Percentiles rank a stretch among this genome's conserved stretches.
Conservation (phyloP, 2,113 vertebrate species). For the Vireo altiloquus region DNA sequence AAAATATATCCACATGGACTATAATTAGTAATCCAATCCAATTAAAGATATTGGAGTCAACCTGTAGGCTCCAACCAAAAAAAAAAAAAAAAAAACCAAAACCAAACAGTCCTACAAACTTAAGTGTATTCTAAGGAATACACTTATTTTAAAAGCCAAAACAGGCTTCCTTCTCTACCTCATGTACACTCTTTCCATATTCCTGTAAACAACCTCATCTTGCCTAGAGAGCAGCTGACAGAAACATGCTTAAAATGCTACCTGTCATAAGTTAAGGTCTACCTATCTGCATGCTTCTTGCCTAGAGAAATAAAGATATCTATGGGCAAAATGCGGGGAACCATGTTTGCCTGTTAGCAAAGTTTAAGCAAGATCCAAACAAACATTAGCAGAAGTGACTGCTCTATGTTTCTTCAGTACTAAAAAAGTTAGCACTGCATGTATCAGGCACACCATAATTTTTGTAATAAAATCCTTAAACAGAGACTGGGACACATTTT, state of each 20-base stretch:
- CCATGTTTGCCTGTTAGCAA: neutral
- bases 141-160: neutral
- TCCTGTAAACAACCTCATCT: neutral
- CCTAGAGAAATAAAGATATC: neutral
- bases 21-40: constrained; percentile 58
- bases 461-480: neutral
- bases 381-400: neutral
- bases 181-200: neutral
- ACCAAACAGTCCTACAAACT: neutral
- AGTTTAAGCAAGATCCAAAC: neutral
- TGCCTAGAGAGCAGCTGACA: neutral
- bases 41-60: constrained; percentile 49
- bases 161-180: neutral
- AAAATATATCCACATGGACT: neutral
- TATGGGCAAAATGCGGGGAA: neutral
- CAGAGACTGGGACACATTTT: neutral
- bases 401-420: neutral
- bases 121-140: neutral
- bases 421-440: neutral
- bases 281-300: neutral
- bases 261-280: neutral
- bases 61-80: neutral
- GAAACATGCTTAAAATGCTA: neutral
- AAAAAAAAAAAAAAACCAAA: neutral
- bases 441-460: neutral